phyloP scores from a whole-genome alignment of 2,888 invertebrate species.

The Sepioteuthis lessoniana region DNA sequence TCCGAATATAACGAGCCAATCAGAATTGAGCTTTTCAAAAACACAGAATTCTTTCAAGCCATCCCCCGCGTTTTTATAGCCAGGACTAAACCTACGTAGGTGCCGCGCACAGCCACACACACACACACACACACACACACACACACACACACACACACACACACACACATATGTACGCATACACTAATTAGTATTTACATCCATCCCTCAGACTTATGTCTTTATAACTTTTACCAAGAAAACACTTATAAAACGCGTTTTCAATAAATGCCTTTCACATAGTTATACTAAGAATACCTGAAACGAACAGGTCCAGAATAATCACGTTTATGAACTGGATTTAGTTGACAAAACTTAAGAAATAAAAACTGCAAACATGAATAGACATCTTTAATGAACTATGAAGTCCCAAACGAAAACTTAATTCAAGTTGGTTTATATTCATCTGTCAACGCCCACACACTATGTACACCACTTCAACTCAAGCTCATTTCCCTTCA shows the following conservation, averaged over 20 bases:
- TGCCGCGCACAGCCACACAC: neutral
- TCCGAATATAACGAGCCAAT: conserved; percentile 7
- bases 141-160: neutral
- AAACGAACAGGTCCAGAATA: neutral
- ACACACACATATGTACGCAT: neutral
- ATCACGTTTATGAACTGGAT: neutral
- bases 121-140: neutral
- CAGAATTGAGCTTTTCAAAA: neutral
- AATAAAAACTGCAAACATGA: neutral
- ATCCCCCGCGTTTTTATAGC: neutral
- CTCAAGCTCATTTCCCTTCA: too few relatives aligned
- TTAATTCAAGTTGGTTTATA: too few relatives aligned
- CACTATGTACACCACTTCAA: too few relatives aligned
- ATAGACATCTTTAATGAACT: neutral
- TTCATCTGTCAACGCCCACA: too few relatives aligned
- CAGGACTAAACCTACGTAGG: neutral
- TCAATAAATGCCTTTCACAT: neutral
- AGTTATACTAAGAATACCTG: neutral
- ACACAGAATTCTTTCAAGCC: neutral
- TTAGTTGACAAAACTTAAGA: neutral
- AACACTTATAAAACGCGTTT: neutral
- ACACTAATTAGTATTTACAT: neutral
- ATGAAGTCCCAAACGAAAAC: neutral
- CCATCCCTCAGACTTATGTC: neutral
- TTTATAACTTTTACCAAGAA: neutral